Percentiles rank a stretch among this genome's conserved stretches.
These are phyloP conservation scores for Lepidocyrtoides sp. DNA, from an alignment of 2,888 invertebrate species.

Conservation along the genomic window DNA sequence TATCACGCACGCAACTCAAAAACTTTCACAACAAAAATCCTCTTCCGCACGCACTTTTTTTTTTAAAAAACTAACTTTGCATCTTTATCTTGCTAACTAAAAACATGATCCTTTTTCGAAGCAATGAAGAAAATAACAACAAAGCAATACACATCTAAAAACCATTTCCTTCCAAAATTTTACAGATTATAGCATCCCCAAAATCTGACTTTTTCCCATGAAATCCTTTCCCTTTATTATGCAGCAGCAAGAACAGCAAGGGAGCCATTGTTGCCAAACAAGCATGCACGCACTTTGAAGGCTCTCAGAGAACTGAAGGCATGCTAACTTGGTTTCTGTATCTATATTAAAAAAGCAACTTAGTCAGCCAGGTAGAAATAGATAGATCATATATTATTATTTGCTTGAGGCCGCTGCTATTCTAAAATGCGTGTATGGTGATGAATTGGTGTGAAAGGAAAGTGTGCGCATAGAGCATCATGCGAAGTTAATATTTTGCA, in stretches of 20 bases:
- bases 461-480: not conserved
- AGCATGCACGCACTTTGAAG: constrained; percentile 44
- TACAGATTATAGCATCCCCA: no score
- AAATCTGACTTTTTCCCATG: not conserved
- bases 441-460: not conserved
- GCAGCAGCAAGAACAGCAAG: no score
- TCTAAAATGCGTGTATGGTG: not conserved
- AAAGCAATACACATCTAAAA: not conserved
- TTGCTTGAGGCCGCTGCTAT: constrained; percentile 22
- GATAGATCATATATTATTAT: no score
- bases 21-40: not conserved
- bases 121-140: no score
- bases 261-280: not conserved
- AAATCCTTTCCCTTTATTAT: constrained; percentile 7
- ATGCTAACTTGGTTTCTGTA: constrained; percentile 18
- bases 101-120: not conserved
- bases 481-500: no score
- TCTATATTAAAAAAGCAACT: constrained; percentile 31
- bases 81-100: not conserved
- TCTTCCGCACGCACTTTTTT: no score
- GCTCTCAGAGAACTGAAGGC: constrained; percentile 58
- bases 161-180: no score
- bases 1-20: not conserved
- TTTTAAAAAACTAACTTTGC: no score
- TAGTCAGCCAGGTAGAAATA: not conserved